Percentiles rank a stretch among this genome's conserved stretches.
These are phyloP conservation scores for Takifugu ocellatus DNA, from an alignment of 2,797 vertebrate genomes.

Conservation along the genomic window DNA sequence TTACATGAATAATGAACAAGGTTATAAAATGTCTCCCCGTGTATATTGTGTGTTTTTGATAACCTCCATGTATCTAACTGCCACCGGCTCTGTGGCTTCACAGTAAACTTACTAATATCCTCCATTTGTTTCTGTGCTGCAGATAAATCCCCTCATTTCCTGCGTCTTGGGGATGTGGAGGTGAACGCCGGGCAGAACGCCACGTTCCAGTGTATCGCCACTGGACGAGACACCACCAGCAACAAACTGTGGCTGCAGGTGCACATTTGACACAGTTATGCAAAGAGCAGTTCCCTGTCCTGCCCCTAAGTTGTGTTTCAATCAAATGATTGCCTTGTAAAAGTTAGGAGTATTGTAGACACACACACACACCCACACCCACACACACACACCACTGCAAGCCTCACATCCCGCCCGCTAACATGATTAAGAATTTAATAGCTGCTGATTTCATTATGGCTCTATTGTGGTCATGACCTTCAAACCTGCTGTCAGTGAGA, in stretches of 20 bases:
- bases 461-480: slow-evolving; percentile 69
- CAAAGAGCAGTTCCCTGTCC: background rate
- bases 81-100: slow-evolving; percentile 17
- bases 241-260: slow-evolving; percentile 99
- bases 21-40: slow-evolving; percentile 27
- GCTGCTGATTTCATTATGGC: slow-evolving; percentile 68
- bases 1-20: slow-evolving; percentile 37
- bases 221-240: slow-evolving; percentile 88
- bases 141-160: slow-evolving; percentile 97
- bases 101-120: slow-evolving; percentile 13
- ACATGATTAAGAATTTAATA: slow-evolving; percentile 71
- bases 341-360: no score
- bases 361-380: background rate
- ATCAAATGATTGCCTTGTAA: background rate
- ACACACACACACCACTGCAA: slow-evolving; percentile 21
- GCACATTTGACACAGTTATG: slow-evolving; percentile 14
- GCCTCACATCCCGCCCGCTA: slow-evolving; percentile 54
- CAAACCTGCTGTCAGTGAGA: slow-evolving; percentile 55
- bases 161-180: slow-evolving; percentile 95
- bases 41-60: slow-evolving; percentile 23
- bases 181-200: slow-evolving; percentile 98
- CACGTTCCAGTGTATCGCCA: slow-evolving; percentile 97
- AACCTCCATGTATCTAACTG: slow-evolving; percentile 17
- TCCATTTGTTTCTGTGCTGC: slow-evolving; percentile 33
- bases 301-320: background rate